Evolutionary conservation across 2,113 vertebrate genomes (phyloP).

Genomic region (Ivindomyrus marchei): DNA sequence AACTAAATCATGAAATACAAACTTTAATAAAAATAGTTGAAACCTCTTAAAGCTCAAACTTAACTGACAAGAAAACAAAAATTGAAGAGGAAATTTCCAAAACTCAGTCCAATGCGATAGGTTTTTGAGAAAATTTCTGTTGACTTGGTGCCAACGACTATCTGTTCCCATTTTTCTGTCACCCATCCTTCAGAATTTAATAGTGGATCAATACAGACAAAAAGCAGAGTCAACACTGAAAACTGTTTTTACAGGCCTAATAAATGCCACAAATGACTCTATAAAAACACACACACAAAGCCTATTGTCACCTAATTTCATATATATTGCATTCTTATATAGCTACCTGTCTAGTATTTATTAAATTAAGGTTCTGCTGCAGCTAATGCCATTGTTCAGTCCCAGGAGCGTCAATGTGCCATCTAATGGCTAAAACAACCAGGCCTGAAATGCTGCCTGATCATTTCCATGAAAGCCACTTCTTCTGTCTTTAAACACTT

Average conservation of each 20-base stretch:
- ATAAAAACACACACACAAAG: not conserved
- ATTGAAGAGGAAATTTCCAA: not conserved
- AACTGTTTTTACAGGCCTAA: not conserved
- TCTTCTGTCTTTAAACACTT: not conserved
- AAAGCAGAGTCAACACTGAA: not conserved
- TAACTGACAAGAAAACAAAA: not conserved
- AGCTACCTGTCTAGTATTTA: not conserved
- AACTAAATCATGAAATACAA: not conserved
- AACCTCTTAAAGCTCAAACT: not conserved
- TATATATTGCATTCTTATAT: not conserved
- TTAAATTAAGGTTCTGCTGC: not conserved
- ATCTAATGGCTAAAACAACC: not conserved
- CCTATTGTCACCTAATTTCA: not conserved
- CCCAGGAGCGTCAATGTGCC: not conserved
- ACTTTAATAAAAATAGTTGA: not conserved
- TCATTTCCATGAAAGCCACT: not conserved
- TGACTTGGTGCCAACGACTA: not conserved
- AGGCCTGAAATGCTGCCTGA: not conserved
- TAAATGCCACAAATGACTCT: not conserved
- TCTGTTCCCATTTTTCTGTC: not conserved
- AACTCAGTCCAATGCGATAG: not conserved
- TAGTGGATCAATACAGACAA: slow-evolving; percentile 6
- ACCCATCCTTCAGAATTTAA: slow-evolving; percentile 9
- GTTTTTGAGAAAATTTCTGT: not conserved
- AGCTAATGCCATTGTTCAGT: not conserved